A percentile compares a stretch with the other conserved stretches of the same genome.
These are phyloP conservation scores for Microctenopoma lineatum DNA, from an alignment of 2,797 vertebrate genomes.

Conservation along the genomic window DNA sequence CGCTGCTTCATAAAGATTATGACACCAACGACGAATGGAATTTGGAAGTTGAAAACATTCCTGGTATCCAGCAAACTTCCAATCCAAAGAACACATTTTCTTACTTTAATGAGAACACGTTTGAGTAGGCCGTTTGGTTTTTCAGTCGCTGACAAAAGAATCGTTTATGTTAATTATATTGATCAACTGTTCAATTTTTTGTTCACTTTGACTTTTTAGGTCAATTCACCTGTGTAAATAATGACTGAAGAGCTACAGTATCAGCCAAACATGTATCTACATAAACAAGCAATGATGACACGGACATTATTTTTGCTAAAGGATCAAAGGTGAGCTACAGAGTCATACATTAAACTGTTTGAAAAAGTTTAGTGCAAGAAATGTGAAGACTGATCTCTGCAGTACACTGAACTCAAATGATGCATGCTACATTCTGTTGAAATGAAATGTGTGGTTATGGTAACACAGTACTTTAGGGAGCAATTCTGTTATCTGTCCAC, in stretches of 20 bases:
- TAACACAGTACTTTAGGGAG: too few relatives aligned
- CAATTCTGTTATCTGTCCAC: too few relatives aligned
- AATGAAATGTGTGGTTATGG: too few relatives aligned
- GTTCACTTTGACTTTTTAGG: not conserved
- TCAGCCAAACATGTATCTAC: not conserved
- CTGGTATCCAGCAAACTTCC: not conserved
- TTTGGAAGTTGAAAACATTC: not conserved
- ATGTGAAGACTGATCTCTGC: too few relatives aligned
- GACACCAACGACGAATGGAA: slow-evolving; percentile 13
- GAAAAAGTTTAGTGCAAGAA: too few relatives aligned
- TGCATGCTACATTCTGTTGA: too few relatives aligned
- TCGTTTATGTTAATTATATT: not conserved
- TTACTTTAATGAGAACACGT: not conserved
- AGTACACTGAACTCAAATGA: too few relatives aligned
- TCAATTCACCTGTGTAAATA: not conserved
- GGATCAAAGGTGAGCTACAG: not conserved
- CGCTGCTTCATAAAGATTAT: slow-evolving; percentile 38
- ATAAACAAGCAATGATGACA: too few relatives aligned
- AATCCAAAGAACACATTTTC: not conserved
- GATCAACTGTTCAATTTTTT: not conserved
- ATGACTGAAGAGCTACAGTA: not conserved
- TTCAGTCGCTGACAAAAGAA: not conserved
- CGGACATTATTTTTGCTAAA: too few relatives aligned
- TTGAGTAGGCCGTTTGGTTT: not conserved
- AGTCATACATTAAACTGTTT: not conserved